phyloP scores from a whole-genome alignment of 2,797 vertebrate genomes.

The Podarcis siculus region DNA sequence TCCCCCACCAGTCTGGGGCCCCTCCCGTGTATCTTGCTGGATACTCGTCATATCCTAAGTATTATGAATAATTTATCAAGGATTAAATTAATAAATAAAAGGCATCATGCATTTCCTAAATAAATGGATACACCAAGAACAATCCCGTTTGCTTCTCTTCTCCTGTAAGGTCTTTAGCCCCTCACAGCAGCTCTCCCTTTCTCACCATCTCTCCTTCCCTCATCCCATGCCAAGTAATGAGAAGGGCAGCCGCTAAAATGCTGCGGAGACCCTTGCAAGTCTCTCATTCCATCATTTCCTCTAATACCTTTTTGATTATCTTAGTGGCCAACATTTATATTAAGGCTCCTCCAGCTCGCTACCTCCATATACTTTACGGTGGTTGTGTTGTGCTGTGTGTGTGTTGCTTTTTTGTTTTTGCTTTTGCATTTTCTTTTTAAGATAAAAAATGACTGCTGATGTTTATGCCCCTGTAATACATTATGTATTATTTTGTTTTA shows the following conservation, averaged over 20 bases:
- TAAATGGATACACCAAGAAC: slow-evolving; percentile 1
- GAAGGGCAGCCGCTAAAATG: slow-evolving; percentile 56
- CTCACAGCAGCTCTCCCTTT: slow-evolving; percentile 2
- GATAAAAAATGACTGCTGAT: slow-evolving; percentile 94
- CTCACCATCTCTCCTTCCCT: not conserved
- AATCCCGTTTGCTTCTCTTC: slow-evolving; percentile 16
- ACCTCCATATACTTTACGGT: slow-evolving; percentile 54
- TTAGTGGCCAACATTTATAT: slow-evolving; percentile 70
- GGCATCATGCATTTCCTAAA: not conserved
- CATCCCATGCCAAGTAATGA: slow-evolving; percentile 39
- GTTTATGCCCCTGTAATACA: slow-evolving; percentile 91
- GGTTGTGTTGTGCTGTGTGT: slow-evolving; percentile 24
- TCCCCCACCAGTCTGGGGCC: no score
- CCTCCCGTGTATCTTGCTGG: not conserved
- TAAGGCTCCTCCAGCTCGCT: slow-evolving; percentile 67
- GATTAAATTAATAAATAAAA: not conserved
- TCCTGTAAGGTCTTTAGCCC: not conserved
- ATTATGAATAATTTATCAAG: not conserved
- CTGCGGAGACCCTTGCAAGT: slow-evolving; percentile 65
- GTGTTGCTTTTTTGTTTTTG: slow-evolving; percentile 53
- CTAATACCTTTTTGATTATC: slow-evolving; percentile 76
- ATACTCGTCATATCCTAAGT: not conserved
- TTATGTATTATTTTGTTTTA: slow-evolving; percentile 99
- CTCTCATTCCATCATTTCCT: slow-evolving; percentile 65
- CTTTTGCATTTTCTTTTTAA: slow-evolving; percentile 93